Evolutionary conservation across 2,113 vertebrate species (phyloP).

Genomic region (Elephas maximus): DNA sequence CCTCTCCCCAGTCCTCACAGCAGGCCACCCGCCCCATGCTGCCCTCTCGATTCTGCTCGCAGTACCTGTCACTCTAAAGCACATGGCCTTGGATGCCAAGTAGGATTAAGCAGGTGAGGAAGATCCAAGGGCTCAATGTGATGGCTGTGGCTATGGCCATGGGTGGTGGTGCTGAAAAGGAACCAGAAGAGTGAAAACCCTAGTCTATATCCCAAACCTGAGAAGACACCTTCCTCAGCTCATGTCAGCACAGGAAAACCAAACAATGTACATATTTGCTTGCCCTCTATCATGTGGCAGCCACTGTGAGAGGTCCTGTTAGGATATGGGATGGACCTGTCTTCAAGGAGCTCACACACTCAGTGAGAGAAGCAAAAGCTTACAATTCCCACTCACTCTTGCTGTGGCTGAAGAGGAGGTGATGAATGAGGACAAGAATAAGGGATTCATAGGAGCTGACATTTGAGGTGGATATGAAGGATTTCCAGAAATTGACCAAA

Average conservation of each 20-base stretch:
- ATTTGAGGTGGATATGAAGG: not conserved
- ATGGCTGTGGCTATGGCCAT: accelerated
- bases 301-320: accelerated
- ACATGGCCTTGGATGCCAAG: accelerated
- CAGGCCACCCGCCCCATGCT: not conserved
- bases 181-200: not conserved
- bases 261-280: not conserved
- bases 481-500: not conserved
- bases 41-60: not conserved
- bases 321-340: no score
- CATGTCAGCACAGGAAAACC: not conserved
- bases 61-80: not conserved
- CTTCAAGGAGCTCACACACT: not conserved
- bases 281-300: not conserved
- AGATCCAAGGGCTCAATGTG: not conserved
- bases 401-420: not conserved
- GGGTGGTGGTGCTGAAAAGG: not conserved
- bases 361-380: not conserved
- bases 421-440: not conserved
- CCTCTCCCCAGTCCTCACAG: not conserved
- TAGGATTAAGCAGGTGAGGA: accelerated
- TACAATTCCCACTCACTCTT: not conserved
- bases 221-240: not conserved
- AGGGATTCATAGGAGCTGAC: not conserved
- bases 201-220: not conserved